Evolutionary conservation across 2,888 invertebrate species (phyloP).

Genomic region (Sceliomorpha sp.): DNA sequence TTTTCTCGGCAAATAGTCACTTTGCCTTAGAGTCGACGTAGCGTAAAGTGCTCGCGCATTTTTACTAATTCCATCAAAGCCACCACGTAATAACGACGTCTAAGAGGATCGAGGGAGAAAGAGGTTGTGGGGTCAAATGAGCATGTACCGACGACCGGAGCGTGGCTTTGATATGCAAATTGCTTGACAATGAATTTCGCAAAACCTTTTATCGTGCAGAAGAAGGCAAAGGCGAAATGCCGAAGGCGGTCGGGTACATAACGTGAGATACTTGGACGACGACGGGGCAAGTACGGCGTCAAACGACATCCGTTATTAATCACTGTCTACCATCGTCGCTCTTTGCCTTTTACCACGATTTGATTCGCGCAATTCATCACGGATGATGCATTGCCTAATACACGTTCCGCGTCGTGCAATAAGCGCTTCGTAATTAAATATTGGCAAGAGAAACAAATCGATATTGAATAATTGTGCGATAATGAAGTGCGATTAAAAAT

Average conservation of each 20-base stretch:
- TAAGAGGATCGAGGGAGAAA: constrained; percentile 44
- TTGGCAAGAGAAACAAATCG: constrained; percentile 15
- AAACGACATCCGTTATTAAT: constrained; percentile 78
- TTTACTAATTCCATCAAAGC: constrained; percentile 65
- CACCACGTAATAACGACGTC: constrained; percentile 52
- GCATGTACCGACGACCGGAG: constrained; percentile 60
- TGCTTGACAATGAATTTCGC: constrained; percentile 79
- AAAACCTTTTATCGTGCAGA: constrained; percentile 78
- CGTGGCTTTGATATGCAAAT: constrained; percentile 77
- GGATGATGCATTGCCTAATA: constrained; percentile 49
- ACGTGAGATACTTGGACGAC: constrained; percentile 58
- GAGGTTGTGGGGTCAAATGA: constrained; percentile 58
- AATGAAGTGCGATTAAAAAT: too few species aligned
- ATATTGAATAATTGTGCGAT: too few species aligned
- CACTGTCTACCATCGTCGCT: constrained; percentile 74
- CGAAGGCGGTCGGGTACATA: constrained; percentile 55
- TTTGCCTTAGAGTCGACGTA: constrained; percentile 58
- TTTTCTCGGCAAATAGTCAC: constrained; percentile 57
- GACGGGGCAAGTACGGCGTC: constrained; percentile 68
- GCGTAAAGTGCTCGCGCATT: constrained; percentile 67
- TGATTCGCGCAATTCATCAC: constrained; percentile 57
- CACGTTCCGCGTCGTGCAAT: constrained; percentile 9
- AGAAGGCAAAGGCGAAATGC: constrained; percentile 65
- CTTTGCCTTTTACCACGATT: constrained; percentile 53
- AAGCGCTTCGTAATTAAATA: constrained; percentile 29